These are phyloP conservation scores for Clarias pachynema DNA, from an alignment of 2,797 vertebrate genomes.

Conservation along the genomic window DNA sequence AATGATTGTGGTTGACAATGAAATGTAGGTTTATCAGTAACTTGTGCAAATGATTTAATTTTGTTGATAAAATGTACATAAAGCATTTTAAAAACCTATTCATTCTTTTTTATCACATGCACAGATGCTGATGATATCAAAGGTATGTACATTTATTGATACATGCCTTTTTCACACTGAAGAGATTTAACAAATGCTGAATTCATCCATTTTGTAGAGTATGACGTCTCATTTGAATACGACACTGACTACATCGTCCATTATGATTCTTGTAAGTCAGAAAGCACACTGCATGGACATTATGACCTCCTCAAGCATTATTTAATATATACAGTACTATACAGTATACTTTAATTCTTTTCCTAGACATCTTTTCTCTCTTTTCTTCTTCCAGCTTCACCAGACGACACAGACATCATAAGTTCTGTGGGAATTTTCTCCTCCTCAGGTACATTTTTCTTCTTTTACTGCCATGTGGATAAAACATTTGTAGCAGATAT, in stretches of 20 bases:
- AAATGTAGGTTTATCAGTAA: background rate
- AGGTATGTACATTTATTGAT: conserved; percentile 61
- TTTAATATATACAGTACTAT: background rate
- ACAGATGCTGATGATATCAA: conserved; percentile 73
- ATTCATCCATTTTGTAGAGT: conserved; percentile 65
- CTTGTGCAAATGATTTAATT: background rate
- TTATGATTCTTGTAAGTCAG: conserved; percentile 69
- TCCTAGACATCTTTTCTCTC: background rate
- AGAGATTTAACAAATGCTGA: background rate
- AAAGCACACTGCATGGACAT: background rate
- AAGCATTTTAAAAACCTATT: background rate
- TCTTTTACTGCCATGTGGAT: background rate
- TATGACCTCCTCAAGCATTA: background rate
- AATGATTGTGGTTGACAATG: background rate
- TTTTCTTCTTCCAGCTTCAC: conserved; percentile 31
- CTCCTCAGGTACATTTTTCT: conserved; percentile 71
- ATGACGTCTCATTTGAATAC: conserved; percentile 73
- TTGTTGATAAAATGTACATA: background rate
- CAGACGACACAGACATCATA: conserved; percentile 64
- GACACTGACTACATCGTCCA: conserved; percentile 67
- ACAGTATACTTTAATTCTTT: background rate
- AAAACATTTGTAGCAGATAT: background rate
- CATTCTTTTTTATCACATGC: conserved; percentile 34
- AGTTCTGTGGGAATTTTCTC: conserved; percentile 68
- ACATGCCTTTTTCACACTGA: background rate